Evolutionary conservation across 2,888 invertebrate genomes (phyloP), one percentile per base, ranked within the genome.

Genomic region (Apamea epomidion): DNA sequence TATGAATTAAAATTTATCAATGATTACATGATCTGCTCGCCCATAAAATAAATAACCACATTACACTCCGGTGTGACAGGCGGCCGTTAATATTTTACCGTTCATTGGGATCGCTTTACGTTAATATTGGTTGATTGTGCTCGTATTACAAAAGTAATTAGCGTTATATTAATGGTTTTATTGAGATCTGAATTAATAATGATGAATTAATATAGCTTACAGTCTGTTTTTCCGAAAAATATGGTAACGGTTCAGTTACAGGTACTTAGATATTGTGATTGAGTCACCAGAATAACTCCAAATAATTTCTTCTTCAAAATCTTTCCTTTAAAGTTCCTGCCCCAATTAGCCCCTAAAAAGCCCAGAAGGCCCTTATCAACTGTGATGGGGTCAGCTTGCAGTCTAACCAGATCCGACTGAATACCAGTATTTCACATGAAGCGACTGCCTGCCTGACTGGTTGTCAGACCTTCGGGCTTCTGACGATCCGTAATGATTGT

Each of bases 71-170:
- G 95, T 95, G 94, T 95, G 76, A 94, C 42, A 84, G 80, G 18
- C 82, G 70, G 86, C 74, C 84, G 67, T 88, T 89, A 88, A 91
- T 89, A 90, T 92, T 91, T 90, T 92, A 94, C 92, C 92, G 92
- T 94, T 94, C 93, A 95, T 96, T 95, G 95, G 94, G 91, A 84
- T 83, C 78, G 71, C 74, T 90, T 82, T 60, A 69, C 74, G 25
- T 76, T 85, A 80, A 88, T 88, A 88, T 86, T 67, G 73, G 75
- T 60, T 71, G 73, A 86, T 86, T 88, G 86, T 60, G 32, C 45
- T 85, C 62, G 42, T 73, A 76, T 70, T 77, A 78, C 73, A 81
- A 75, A 85, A 73, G 72, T 78, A 77, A 88, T 88, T 78, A 76
- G n/a, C 37, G 29, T 62, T 32, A 73, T 65, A 73, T 75, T 78